A percentile compares a stretch with the other conserved stretches of the same genome.
Conservation (phyloP, 1,140 invertebrate species). For the Drosophila pallidifrons region DNA sequence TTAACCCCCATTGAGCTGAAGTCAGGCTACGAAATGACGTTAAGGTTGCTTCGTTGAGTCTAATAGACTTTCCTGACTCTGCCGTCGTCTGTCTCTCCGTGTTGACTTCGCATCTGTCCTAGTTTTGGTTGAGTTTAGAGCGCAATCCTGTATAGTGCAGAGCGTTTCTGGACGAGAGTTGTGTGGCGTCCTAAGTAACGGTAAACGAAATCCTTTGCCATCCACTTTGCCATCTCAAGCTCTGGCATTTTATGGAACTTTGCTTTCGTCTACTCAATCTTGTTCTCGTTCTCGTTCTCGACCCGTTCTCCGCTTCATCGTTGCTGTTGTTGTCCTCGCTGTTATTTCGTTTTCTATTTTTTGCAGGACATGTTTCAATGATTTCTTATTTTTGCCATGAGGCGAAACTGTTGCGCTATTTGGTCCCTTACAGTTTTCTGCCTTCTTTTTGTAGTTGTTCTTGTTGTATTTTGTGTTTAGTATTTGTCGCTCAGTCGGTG, state of each 20-base stretch:
- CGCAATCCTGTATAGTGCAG: slow-evolving; percentile 14
- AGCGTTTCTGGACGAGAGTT: slow-evolving; percentile 8
- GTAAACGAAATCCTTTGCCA: slow-evolving; percentile 70
- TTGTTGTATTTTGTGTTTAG: slow-evolving; percentile 14
- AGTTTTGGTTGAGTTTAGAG: slow-evolving; percentile 61
- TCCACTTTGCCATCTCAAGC: slow-evolving; percentile 38
- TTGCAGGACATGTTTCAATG: slow-evolving; percentile 78
- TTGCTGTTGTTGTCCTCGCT: slow-evolving; percentile 20
- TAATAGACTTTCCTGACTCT: slow-evolving; percentile 81
- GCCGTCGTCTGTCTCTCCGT: slow-evolving; percentile 19
- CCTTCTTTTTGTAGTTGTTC: slow-evolving; percentile 4
- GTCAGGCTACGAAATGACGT: slow-evolving; percentile 74
- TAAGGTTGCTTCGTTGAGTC: slow-evolving; percentile 83
- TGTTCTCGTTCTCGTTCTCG: slow-evolving; percentile 30
- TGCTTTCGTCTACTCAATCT: slow-evolving; percentile 6
- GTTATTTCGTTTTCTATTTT: slow-evolving; percentile 33
- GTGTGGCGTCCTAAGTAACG: slow-evolving; percentile 39
- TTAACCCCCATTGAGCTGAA: slow-evolving; percentile 67
- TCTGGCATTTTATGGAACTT: slow-evolving; percentile 39
- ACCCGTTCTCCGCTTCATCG: slow-evolving; percentile 29
- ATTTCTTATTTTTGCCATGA: slow-evolving; percentile 78
- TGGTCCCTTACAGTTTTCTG: slow-evolving; percentile 60
- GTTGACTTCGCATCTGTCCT: slow-evolving; percentile 67
- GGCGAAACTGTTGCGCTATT: slow-evolving; percentile 78
- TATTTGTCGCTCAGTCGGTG: slow-evolving; percentile 61